Base-by-base conservation (phyloP, 1,140 invertebrate genomes). In the Ostrea edulis region DNA sequence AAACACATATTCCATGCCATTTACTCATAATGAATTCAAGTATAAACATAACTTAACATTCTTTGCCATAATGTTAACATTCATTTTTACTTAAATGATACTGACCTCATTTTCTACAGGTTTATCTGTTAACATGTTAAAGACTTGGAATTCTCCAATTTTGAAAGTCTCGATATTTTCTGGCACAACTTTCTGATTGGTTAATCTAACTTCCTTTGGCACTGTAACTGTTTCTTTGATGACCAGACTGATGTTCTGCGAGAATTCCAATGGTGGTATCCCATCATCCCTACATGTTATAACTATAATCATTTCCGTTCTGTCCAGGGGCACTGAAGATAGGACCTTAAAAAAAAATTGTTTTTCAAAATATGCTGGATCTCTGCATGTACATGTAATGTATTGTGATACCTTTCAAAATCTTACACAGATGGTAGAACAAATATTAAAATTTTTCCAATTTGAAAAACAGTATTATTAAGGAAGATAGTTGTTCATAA, bases 221-320 rank as follows among this genome's bases (percentile, higher is more conserved):
- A 91, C 88, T 82, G 90, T 87, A 12, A 92, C 91, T 8, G 85
- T 88, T 62, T 91, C 90, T 35, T 91, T 89, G 65, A 93, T 88
- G 14, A 86, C 25, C 8, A 92, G 62, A 51, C 29, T 84, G 20
- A 93, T 81, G 14, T 86, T 29, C 8, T 87, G 53, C 0, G 85
- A 83, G 8, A 82, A n/a, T 0, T 88, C 90, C 71, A 90, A 82
- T 17, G 88, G 82, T 35, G 91, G 91, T 1, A 25, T 14, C 9
- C 91, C 92, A 71, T 85, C 82, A 86, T 93, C 92, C 25, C 87
- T 85, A 86, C 92, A 93, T 9, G 82, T 91, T 14, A 92, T 53
- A 14, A 65, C 82, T 7, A 93, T 62, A 14, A 29, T 35, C 29
- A 92, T 82, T 12, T 83, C 54, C 0, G 55, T 90, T 62, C 84